Evolutionary conservation across 2,797 vertebrate genomes (phyloP).

Genomic region (Hirundo rustica): DNA sequence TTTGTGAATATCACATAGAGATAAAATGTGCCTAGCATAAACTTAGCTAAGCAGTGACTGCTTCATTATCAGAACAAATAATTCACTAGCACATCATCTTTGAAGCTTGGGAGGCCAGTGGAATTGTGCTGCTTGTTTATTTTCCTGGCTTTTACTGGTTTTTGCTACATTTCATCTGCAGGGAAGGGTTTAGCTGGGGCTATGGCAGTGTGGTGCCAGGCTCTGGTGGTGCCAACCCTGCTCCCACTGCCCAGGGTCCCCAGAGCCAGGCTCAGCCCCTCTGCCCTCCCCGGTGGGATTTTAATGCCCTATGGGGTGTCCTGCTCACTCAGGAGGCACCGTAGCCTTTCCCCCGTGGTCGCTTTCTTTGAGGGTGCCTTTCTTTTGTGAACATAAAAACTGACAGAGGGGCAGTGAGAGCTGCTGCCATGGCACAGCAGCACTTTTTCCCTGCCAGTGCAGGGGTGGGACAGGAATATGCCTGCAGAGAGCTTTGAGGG

Average conservation of each 20-base stretch:
- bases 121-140: slow-evolving; percentile 72
- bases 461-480: neutral
- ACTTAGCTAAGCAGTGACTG: slow-evolving; percentile 70
- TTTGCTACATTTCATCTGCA: slow-evolving; percentile 50
- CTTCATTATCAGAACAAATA: slow-evolving; percentile 74
- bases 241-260: fast-evolving
- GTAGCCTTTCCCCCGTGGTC: fast-evolving
- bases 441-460: neutral
- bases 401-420: neutral
- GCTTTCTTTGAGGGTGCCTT: neutral
- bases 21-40: slow-evolving; percentile 72
- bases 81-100: slow-evolving; percentile 75
- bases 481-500: neutral
- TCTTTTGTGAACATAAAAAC: neutral
- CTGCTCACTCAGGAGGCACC: fast-evolving
- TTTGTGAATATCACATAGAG: slow-evolving; percentile 77
- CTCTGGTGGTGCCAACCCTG: fast-evolving
- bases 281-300: neutral
- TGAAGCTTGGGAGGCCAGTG: slow-evolving; percentile 61
- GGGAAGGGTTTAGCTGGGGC: neutral
- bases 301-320: neutral
- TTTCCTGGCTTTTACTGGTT: slow-evolving; percentile 60
- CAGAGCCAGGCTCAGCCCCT: neutral
- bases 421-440: neutral
- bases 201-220: neutral